Evolutionary conservation across 2,113 vertebrate genomes (phyloP).

Genomic region (Pseudorectes ferrugineus): DNA sequence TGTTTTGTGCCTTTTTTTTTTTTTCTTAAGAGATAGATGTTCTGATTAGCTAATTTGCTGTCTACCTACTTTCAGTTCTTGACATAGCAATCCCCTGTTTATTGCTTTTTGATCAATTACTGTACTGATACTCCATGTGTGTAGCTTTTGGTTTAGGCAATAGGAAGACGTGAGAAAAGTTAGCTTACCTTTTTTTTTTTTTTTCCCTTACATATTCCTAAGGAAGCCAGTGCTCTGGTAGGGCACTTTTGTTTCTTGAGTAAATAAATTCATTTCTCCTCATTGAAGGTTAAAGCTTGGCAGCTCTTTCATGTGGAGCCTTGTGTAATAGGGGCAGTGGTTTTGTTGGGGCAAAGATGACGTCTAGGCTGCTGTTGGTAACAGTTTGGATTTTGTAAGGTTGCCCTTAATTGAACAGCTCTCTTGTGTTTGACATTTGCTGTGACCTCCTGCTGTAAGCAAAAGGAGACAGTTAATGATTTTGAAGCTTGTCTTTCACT

Average conservation of each 20-base stretch:
- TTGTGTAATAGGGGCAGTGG: conserved; percentile 10
- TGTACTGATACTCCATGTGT: background rate
- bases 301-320: background rate
- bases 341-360: background rate
- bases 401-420: conserved; percentile 23
- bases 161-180: background rate
- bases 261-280: background rate
- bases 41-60: background rate
- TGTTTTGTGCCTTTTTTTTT: background rate
- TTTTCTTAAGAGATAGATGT: background rate
- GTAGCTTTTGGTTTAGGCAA: background rate
- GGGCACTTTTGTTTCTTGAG: background rate
- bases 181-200: background rate
- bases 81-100: background rate
- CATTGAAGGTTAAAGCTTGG: background rate
- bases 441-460: conserved; percentile 42
- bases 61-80: background rate
- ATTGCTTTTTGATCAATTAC: background rate
- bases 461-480: conserved; percentile 34
- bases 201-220: background rate
- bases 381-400: conserved; percentile 17
- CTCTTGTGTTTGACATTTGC: conserved; percentile 49
- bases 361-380: background rate
- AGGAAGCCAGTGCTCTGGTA: background rate
- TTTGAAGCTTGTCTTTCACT: conserved; percentile 18